phyloP scores from a whole-genome alignment of 2,113 vertebrate species.

The Aldabrachelys gigantea region DNA sequence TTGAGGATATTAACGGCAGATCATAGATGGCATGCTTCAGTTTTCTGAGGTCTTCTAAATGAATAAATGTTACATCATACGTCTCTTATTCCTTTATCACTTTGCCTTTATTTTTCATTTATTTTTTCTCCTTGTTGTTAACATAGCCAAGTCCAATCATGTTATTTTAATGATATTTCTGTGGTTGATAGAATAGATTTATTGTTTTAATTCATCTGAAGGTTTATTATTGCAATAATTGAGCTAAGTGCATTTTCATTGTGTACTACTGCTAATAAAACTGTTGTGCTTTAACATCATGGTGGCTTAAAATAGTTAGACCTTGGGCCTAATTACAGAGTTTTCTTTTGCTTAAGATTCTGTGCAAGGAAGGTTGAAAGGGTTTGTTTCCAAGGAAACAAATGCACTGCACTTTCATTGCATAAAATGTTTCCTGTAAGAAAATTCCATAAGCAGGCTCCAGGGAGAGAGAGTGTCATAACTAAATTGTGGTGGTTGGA shows the following conservation, averaged over 20 bases:
- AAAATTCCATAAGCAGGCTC: conserved; percentile 67
- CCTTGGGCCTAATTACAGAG: conserved; percentile 65
- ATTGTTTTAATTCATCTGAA: conserved; percentile 34
- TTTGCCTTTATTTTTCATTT: not conserved
- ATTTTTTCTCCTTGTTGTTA: not conserved
- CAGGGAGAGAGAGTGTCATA: conserved; percentile 27
- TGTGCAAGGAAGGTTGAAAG: conserved; percentile 73
- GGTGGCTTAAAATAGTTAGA: conserved; percentile 74
- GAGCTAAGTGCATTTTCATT: conserved; percentile 12
- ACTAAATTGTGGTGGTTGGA: not conserved
- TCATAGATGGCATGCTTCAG: not conserved
- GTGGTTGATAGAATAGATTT: not conserved
- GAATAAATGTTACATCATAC: not conserved
- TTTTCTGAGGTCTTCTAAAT: not conserved
- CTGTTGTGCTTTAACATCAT: conserved; percentile 52
- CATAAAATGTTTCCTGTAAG: conserved; percentile 58
- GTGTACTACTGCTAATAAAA: conserved; percentile 49
- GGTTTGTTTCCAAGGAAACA: conserved; percentile 87
- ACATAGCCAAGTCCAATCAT: not conserved
- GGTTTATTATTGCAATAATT: conserved; percentile 32
- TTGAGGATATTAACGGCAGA: not conserved
- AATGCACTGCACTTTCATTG: conserved; percentile 63
- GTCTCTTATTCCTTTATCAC: not conserved
- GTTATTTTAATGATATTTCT: not conserved
- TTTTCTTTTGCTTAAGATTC: conserved; percentile 67